Conservation (phyloP, 2,113 vertebrate genomes). For the Saccopteryx leptura region DNA sequence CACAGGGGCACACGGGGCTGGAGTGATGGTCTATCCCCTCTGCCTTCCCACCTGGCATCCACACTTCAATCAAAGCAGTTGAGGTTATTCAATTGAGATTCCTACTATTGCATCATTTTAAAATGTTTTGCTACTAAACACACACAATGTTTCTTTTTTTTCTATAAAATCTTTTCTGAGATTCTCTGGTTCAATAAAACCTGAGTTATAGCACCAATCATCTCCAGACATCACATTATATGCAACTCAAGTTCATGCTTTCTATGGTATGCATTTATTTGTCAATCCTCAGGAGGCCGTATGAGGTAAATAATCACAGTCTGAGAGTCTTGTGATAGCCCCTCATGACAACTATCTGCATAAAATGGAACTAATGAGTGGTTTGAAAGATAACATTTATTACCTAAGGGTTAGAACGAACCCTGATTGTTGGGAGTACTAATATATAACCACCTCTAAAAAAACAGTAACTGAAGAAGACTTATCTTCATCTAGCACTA, state of each 20-base stretch:
- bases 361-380: background rate
- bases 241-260: background rate
- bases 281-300: background rate
- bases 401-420: background rate
- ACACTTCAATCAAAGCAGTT: background rate
- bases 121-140: background rate
- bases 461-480: background rate
- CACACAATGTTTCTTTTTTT: background rate
- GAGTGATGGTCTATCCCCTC: background rate
- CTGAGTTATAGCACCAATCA: background rate
- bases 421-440: background rate
- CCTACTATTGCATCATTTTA: background rate
- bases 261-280: background rate
- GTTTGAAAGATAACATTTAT: background rate
- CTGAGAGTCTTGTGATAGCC: background rate
- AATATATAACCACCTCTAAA: background rate
- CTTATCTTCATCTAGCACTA: background rate
- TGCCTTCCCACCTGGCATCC: background rate
- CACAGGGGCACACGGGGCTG: accelerated
- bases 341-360: background rate
- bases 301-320: background rate
- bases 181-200: background rate
- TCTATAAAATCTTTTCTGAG: background rate
- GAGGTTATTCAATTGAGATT: background rate
- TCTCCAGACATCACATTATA: background rate